phyloP scores from a whole-genome alignment of 1,140 invertebrate species.

The Akabosia matsudoensis region DNA sequence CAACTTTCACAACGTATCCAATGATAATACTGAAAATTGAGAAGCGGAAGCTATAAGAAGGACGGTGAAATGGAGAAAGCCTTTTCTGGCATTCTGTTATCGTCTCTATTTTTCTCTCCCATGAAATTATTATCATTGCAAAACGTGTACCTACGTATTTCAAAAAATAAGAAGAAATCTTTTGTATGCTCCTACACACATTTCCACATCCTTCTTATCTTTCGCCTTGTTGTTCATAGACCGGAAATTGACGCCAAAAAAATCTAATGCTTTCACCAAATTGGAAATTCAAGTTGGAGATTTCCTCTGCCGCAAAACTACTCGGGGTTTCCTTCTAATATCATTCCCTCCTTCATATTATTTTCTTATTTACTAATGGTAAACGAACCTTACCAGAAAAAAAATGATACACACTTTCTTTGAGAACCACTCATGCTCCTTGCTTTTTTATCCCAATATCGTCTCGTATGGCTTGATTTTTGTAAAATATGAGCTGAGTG shows the following conservation, averaged over 20 bases:
- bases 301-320: background rate
- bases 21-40: no score
- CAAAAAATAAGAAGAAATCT: background rate
- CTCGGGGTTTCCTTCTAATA: background rate
- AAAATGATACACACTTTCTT: background rate
- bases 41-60: no score
- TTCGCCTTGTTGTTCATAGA: background rate
- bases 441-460: background rate
- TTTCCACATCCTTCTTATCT: background rate
- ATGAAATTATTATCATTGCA: no score
- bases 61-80: no score
- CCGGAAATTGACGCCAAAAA: slow-evolving; percentile 18
- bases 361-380: background rate
- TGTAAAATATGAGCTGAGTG: slow-evolving; percentile 10
- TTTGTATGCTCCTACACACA: background rate
- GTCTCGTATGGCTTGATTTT: background rate
- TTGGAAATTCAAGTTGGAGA: slow-evolving; percentile 13
- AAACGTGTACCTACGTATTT: no score
- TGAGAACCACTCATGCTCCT: no score
- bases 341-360: background rate
- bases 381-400: background rate
- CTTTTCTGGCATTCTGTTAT: no score
- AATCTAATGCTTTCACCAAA: slow-evolving; percentile 22
- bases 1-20: no score
- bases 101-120: no score